These are phyloP conservation scores for Caenorhabditis angaria DNA, from an alignment of 2,888 invertebrate genomes.

Conservation along the genomic window DNA sequence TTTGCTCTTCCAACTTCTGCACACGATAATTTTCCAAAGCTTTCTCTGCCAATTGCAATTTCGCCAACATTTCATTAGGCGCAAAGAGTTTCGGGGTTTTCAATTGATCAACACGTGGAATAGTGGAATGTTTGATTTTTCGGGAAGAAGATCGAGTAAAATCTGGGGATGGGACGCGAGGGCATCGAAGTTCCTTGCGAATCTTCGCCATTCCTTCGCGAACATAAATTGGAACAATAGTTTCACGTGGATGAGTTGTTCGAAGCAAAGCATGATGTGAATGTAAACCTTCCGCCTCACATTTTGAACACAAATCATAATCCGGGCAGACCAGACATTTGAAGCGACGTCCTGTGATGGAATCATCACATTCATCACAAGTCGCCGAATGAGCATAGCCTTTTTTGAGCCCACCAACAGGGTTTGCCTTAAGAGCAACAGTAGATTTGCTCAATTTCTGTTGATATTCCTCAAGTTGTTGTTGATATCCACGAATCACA, in stretches of 20 bases:
- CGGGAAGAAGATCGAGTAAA: no score
- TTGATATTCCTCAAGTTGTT: no score
- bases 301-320: slow-evolving; percentile 39
- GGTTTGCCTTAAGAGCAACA: not conserved
- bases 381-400: slow-evolving; percentile 16
- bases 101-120: not conserved
- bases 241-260: not conserved
- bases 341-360: slow-evolving; percentile 37
- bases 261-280: not conserved
- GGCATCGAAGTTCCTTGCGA: no score
- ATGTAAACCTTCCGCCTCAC: slow-evolving; percentile 14
- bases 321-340: slow-evolving; percentile 40
- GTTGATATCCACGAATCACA: no score
- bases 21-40: not conserved
- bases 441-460: no score
- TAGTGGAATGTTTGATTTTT: no score
- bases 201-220: not conserved
- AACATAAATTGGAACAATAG: not conserved
- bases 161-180: no score
- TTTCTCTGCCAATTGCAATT: not conserved
- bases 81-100: not conserved
- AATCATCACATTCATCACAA: slow-evolving; percentile 30
- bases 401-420: not conserved
- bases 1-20: not conserved
- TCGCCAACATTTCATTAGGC: not conserved